phyloP scores from a whole-genome alignment of 2,797 vertebrate genomes.

The Lacerta agilis region DNA sequence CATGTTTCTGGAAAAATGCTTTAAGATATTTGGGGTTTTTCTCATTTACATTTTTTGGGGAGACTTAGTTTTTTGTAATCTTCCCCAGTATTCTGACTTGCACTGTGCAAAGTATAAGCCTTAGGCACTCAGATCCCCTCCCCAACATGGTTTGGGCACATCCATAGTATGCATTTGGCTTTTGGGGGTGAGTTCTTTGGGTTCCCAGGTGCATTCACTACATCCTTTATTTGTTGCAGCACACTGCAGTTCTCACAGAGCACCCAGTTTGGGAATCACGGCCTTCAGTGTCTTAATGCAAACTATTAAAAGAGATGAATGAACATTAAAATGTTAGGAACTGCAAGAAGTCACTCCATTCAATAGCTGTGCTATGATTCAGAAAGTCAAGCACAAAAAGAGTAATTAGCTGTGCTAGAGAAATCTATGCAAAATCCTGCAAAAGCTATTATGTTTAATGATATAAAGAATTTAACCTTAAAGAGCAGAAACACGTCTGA shows the following conservation, averaged over 20 bases:
- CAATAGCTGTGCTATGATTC: background rate
- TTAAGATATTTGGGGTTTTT: background rate
- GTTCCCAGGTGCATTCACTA: background rate
- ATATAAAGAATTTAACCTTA: slow-evolving; percentile 48
- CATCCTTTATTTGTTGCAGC: background rate
- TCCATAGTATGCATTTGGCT: background rate
- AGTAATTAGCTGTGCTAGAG: background rate
- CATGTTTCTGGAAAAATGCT: background rate
- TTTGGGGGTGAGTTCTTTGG: background rate
- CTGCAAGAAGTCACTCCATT: background rate
- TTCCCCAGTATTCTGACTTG: background rate
- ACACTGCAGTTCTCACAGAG: background rate
- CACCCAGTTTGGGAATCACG: background rate
- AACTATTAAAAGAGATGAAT: background rate
- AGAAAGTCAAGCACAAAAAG: background rate
- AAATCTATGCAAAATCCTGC: slow-evolving; percentile 15
- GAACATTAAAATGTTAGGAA: background rate
- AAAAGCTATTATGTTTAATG: slow-evolving; percentile 35
- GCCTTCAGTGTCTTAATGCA: background rate
- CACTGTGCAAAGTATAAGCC: background rate
- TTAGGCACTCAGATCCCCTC: background rate
- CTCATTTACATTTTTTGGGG: background rate
- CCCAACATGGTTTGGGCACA: background rate
- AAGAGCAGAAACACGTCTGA: background rate
- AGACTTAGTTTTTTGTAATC: background rate